A percentile compares a stretch with the other conserved stretches of the same genome.
These are phyloP conservation scores for Patiria pectinifera DNA, from an alignment of 53 echinoderm and acorn worm species.

Conservation along the genomic window DNA sequence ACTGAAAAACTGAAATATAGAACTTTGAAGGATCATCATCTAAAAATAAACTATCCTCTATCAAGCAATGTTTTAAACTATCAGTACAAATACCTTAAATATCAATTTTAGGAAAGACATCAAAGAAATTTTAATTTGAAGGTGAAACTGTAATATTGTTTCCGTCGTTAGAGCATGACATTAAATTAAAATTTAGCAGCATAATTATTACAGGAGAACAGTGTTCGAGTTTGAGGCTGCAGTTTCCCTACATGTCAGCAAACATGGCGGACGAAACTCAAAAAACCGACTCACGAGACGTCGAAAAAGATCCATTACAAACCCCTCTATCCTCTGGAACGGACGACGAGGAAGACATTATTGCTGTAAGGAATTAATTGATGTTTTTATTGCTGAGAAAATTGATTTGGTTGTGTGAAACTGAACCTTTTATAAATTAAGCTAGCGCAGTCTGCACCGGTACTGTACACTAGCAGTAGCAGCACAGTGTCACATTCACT, in stretches of 20 bases:
- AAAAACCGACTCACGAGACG: conserved; percentile 27
- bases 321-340: conserved; percentile 68
- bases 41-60: not conserved
- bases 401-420: not conserved
- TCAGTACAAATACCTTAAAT: not conserved
- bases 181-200: too few species aligned
- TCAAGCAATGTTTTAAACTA: not conserved
- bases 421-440: not conserved
- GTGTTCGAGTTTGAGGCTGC: not conserved
- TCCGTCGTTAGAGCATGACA: too few species aligned
- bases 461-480: not conserved
- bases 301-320: conserved; percentile 29
- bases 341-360: conserved; percentile 81
- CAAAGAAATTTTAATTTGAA: not conserved
- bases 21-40: not conserved
- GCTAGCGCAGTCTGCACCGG: not conserved
- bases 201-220: not conserved
- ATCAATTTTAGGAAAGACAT: not conserved
- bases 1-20: not conserved
- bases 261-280: conserved; percentile 68
- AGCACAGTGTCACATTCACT: too few species aligned
- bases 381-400: not conserved
- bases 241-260: conserved; percentile 29
- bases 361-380: conserved; percentile 62
- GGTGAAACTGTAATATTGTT: not conserved